phyloP scores from a whole-genome alignment of 2,113 vertebrate species.

The Seriola dumerili region DNA sequence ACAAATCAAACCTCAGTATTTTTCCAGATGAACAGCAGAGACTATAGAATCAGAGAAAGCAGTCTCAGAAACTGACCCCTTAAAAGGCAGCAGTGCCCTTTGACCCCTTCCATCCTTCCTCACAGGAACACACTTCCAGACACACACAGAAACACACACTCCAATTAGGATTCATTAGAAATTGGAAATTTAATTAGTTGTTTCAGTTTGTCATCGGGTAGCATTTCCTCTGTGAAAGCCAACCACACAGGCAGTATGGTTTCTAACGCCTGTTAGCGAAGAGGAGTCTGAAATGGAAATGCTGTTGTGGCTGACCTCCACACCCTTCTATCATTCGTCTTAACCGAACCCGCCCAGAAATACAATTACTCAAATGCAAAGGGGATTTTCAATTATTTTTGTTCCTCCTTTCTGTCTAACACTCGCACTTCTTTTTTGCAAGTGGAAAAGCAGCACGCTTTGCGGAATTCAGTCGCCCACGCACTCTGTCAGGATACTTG shows the following conservation, averaged over 20 bases:
- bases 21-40: constrained; percentile 23
- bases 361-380: constrained; percentile 71
- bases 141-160: constrained; percentile 45
- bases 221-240: constrained; percentile 64
- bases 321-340: constrained; percentile 78
- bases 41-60: constrained; percentile 17
- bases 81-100: constrained; percentile 52
- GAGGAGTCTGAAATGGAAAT: constrained; percentile 77
- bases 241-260: constrained; percentile 47
- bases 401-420: constrained; percentile 42
- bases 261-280: constrained; percentile 60
- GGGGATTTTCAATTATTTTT: constrained; percentile 74
- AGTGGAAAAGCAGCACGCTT: constrained; percentile 82
- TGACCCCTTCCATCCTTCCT: constrained; percentile 61
- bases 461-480: constrained; percentile 83
- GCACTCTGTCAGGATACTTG: constrained; percentile 83
- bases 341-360: constrained; percentile 75
- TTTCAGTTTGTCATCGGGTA: constrained; percentile 56
- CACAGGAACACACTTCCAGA: constrained; percentile 47
- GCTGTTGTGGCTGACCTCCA: constrained; percentile 69
- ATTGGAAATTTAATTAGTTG: constrained; percentile 84
- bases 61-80: constrained; percentile 44
- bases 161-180: constrained; percentile 81
- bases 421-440: constrained; percentile 58
- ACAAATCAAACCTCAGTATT: constrained; percentile 8